A percentile compares a stretch with the other conserved stretches of the same genome.
Conservation (phyloP, 2,113 vertebrate species). For the Python bivittatus region DNA sequence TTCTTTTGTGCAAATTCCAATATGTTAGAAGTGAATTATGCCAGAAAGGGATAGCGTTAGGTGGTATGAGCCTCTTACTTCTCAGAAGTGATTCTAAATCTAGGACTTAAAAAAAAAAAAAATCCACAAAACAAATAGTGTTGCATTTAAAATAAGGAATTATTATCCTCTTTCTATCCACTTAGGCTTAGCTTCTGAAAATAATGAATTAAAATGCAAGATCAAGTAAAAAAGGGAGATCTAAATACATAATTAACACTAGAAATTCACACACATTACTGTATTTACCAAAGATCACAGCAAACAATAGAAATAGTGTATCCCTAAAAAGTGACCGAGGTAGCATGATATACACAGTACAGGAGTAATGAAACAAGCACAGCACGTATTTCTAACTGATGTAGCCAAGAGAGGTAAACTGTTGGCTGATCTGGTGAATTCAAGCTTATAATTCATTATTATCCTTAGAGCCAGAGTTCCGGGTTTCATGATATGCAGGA, state of each 20-base stretch:
- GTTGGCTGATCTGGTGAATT: rapidly evolving
- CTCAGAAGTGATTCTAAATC: slow-evolving; percentile 5
- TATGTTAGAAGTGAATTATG: background rate
- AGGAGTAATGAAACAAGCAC: slow-evolving; percentile 26
- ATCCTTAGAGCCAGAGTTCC: background rate
- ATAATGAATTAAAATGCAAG: slow-evolving; percentile 2
- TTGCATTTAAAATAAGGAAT: background rate
- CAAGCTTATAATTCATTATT: background rate
- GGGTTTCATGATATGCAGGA: background rate
- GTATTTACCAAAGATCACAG: slow-evolving; percentile 2
- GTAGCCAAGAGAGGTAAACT: background rate
- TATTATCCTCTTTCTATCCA: background rate
- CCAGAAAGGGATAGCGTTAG: background rate
- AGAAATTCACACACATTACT: background rate
- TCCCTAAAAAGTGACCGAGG: slow-evolving; percentile 45
- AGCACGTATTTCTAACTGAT: background rate
- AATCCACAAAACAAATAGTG: background rate
- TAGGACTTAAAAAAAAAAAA: background rate
- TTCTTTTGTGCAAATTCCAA: background rate
- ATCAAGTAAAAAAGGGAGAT: background rate
- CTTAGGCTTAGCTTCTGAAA: background rate
- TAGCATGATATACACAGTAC: slow-evolving; percentile 34
- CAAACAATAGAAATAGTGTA: background rate
- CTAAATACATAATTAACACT: background rate
- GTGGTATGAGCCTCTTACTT: background rate